Evolutionary conservation across 2,888 invertebrate species (phyloP).

Genomic region (Mesorhabditis belari): DNA sequence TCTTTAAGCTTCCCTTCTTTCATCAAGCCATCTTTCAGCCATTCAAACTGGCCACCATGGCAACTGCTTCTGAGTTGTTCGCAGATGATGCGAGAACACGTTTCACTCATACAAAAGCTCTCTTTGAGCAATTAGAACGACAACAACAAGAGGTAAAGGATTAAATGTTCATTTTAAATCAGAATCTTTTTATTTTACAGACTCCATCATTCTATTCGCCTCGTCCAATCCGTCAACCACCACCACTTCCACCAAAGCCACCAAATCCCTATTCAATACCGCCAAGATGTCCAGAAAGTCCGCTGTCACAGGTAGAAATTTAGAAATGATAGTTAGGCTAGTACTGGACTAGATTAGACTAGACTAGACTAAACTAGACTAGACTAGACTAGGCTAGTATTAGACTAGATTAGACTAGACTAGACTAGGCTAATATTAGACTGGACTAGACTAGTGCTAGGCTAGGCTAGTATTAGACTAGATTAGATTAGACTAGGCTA

Average conservation of each 20-base stretch:
- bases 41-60: conserved; percentile 10
- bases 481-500: no score
- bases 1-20: background rate
- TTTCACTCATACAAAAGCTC: conserved; percentile 50
- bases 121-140: conserved; percentile 50
- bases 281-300: conserved; percentile 15
- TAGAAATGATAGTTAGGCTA: no score
- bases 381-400: no score
- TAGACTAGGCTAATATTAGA: no score
- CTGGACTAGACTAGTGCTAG: no score
- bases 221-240: conserved; percentile 43
- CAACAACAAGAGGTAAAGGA: conserved; percentile 19
- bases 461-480: no score
- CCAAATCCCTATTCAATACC: conserved; percentile 14
- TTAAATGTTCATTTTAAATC: background rate
- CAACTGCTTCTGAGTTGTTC: conserved; percentile 36
- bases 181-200: conserved; percentile 5
- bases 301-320: conserved; percentile 30
- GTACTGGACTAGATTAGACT: no score
- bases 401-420: no score
- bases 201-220: conserved; percentile 50
- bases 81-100: conserved; percentile 44
- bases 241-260: conserved; percentile 32
- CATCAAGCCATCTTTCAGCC: background rate
- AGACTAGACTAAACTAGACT: no score